Evolutionary conservation across 2,888 invertebrate genomes (phyloP), one percentile per base, ranked within the genome.

Genomic region (Glomeris marginata): DNA sequence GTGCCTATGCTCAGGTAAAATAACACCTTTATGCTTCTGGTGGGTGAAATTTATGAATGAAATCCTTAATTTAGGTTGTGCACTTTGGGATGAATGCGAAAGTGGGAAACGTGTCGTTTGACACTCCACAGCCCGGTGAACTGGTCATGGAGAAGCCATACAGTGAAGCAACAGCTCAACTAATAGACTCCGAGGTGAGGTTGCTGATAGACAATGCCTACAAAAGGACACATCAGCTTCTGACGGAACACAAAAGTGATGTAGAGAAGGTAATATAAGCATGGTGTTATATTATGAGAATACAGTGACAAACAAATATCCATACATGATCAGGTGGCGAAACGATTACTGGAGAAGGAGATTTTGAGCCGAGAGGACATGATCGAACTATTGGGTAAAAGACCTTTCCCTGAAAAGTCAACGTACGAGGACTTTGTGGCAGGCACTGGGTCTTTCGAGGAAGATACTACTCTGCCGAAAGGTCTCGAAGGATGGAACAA

Each of bases 371-470:
- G 53, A 18, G 53, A 53, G 13, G 98, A 98, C 64, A 92, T 99
- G 92, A 86, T 97, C 55, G 94, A 95, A 66, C 70, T 99, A 35
- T 72, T 98, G 43, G 98, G 98, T 1, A 75, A 78, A 22, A 73
- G 98, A 58, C 98, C 98, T 0, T 99, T 98, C 77, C 84, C 84
- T 11, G 98, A 99, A 69, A 97, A 97, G 72, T 92, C 95, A 13
- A 97, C 97, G 10, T 99, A 99, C 63, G 98, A 99, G 68, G 88
- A 99, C 64, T 98, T 99, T 69, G 98, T 99, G 0, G 95, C 92
- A 69, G 94, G 92, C 1, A 94, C 92, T 0, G 97, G 97, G 1
- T 94, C 95, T 1, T 79, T 97, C 60, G 98, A 98, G 56, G 98
- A 99, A 69, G 88, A 98, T 62, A 94, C 94, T 0, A 70, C 79